Percentiles rank a stretch among this genome's conserved stretches.
These are phyloP conservation scores for Agriotes lineatus DNA, from an alignment of 2,888 invertebrate species.

Conservation along the genomic window DNA sequence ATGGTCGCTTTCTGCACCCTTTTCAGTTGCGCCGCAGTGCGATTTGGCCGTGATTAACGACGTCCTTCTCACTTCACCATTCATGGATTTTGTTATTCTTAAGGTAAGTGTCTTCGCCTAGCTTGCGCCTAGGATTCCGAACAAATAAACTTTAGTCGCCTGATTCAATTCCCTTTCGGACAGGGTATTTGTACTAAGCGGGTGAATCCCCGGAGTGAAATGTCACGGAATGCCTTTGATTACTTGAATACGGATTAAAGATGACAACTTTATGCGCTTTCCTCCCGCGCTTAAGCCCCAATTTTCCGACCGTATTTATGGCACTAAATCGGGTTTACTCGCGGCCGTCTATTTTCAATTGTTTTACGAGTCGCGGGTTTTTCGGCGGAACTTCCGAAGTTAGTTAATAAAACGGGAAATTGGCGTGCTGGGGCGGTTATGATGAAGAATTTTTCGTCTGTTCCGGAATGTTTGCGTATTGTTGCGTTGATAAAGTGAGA, in stretches of 20 bases:
- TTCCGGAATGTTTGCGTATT: conserved; percentile 3
- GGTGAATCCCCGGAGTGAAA: conserved; percentile 53
- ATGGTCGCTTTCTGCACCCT: too few species aligned
- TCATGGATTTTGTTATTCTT: conserved; percentile 56
- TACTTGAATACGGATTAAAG: conserved; percentile 54
- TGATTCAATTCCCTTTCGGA: conserved; percentile 47
- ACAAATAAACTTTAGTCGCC: conserved; percentile 51
- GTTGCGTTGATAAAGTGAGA: conserved; percentile 3
- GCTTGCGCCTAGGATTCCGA: conserved; percentile 49
- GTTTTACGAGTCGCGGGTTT: conserved; percentile 19
- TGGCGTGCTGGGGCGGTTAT: not conserved
- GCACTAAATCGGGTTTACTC: conserved; percentile 38
- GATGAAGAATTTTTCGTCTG: conserved; percentile 1
- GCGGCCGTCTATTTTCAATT: conserved; percentile 28
- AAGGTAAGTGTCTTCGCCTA: conserved; percentile 51
- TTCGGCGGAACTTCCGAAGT: not conserved
- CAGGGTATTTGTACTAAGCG: conserved; percentile 50
- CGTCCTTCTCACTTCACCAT: conserved; percentile 30
- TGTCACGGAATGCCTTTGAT: conserved; percentile 54
- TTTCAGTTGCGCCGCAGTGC: conserved; percentile 17
- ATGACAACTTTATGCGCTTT: conserved; percentile 54
- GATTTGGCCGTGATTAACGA: conserved; percentile 24
- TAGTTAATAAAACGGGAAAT: conserved; percentile 10
- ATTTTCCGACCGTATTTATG: conserved; percentile 42
- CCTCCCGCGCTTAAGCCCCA: conserved; percentile 41